Evolutionary conservation across 2,797 vertebrate species (phyloP), one percentile per base, ranked within the genome.

Genomic region (Cyprinella venusta): DNA sequence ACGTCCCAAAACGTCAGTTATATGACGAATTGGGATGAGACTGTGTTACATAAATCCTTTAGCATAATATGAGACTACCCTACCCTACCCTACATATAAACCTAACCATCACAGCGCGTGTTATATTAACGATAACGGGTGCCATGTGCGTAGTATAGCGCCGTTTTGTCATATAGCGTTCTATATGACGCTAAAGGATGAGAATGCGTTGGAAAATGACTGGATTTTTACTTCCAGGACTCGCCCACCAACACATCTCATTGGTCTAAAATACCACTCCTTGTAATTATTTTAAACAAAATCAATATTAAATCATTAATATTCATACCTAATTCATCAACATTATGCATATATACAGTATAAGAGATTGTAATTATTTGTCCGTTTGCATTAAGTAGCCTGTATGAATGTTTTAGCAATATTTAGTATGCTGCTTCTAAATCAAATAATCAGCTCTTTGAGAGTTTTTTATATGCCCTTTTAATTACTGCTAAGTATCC

Each of bases 401-500:
- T 82, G 18, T 75, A 83, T 48, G 10, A 59, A 65, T 59, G 33
- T 67, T 64, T 30, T 18, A 38, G 16, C 33, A 78, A 64, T 33
- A 72, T 63, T 6, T 63, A 21, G 12, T 33, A 64, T 2, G 0
- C 40, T 21, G 9, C 36, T 13, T 16, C 54, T n/a, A 52, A 82
- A 82, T 56, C 4, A 76, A 82, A 82, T 65, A 64, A 82, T 82
- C 56, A 65, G 61, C 33, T 76, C n/a, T 64, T 67, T 72, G 24
- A 54, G n/a, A 40, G 26, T n/a, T 42, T 82, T 75, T 52, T 67
- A 74, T 54, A 56, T 68, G 42, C 42, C 42, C 4, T 40, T 81
- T 76, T 54, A 82, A 82, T 82, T 76, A 82, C 61, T 18, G n/a
- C 63, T 76, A 82, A 68, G 72, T 76, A 67, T 67, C 33, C 9